Base-by-base conservation (phyloP, 2,888 invertebrate species). In the Miltochrista miniata region DNA sequence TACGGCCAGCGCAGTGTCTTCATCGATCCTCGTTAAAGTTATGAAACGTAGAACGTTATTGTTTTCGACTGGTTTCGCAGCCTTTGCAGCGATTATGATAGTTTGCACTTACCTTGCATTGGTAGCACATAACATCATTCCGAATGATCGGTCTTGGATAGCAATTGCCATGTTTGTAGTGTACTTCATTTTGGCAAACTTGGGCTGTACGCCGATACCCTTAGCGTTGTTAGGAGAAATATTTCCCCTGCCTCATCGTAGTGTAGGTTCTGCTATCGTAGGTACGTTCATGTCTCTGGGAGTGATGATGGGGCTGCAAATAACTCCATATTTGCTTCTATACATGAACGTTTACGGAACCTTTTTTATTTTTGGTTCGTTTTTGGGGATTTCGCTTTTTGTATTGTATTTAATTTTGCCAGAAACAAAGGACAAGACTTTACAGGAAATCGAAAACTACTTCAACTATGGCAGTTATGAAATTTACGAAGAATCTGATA, bases 121-220 rank as follows among this genome's bases (percentile, higher is more conserved):
- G 40, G 64, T 54, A 3, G 64, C 72, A n/a, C 60, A 51, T 31
- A 65, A 51, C 0, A 54, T 75, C 0, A 65, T 84, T 11, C 52
- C 80, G 0, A 70, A 69, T 9, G 64, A 72, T 5, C 63, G 61
- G 8, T 34, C 72, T 0, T 77, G 74, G 72, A 63, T 85, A 45
- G 72, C 84, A 0, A 52, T 80, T 18, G 44, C 59, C 0, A 43
- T 87, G 8, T 81, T 85, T 15, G 70, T 73, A 0, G 30, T 72
- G 0, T 86, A 79, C 55, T 83, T 84, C 40, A 67, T 83, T 14
- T 51, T 85, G 13, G 72, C 72, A 0, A 88, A 86, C 58, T 72
- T 87, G 12, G 88, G 88, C 1, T 81, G 84, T 44, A 78, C 83
- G 7, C 77, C 83, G 0, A 82, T 87, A 50, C 80, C 87, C 1